phyloP scores from a whole-genome alignment of 2,888 invertebrate species.

The Phengaris arion region DNA sequence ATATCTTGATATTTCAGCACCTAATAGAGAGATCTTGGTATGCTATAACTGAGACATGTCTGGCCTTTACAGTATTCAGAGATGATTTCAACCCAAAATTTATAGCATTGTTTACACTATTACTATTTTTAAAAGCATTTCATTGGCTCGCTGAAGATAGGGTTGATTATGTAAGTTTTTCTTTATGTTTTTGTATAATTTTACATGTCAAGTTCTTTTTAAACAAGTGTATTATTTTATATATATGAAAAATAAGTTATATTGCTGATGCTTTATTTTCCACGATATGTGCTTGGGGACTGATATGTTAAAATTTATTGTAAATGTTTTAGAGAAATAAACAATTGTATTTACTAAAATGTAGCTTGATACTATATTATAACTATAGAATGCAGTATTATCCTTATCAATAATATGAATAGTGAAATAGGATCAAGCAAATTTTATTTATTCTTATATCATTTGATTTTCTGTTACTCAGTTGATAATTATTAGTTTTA shows the following conservation, averaged over 20 bases:
- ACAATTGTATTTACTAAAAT: too few relatives aligned
- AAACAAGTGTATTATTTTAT: too few relatives aligned
- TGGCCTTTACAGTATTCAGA: constrained; percentile 98
- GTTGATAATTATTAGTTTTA: constrained; percentile 27
- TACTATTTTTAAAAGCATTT: constrained; percentile 98
- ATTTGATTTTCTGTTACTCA: neutral
- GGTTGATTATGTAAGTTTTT: constrained; percentile 94
- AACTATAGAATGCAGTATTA: too few relatives aligned
- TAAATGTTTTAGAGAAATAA: too few relatives aligned
- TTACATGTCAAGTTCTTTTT: neutral
- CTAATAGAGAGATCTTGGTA: constrained; percentile 99
- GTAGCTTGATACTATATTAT: too few relatives aligned
- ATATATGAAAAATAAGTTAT: too few relatives aligned
- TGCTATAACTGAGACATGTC: constrained; percentile 99
- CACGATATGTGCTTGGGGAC: too few relatives aligned
- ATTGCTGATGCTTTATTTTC: too few relatives aligned
- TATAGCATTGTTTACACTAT: constrained; percentile 96
- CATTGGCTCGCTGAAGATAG: constrained; percentile 99
- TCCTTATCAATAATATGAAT: too few relatives aligned
- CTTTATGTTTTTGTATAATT: constrained; percentile 17
- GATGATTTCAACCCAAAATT: constrained; percentile 99
- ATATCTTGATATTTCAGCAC: constrained; percentile 82
- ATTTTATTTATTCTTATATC: neutral
- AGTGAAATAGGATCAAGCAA: too few relatives aligned
- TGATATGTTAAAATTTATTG: too few relatives aligned